Base-by-base conservation (phyloP, 2,113 vertebrate species). In the Chaetura pelagica region DNA sequence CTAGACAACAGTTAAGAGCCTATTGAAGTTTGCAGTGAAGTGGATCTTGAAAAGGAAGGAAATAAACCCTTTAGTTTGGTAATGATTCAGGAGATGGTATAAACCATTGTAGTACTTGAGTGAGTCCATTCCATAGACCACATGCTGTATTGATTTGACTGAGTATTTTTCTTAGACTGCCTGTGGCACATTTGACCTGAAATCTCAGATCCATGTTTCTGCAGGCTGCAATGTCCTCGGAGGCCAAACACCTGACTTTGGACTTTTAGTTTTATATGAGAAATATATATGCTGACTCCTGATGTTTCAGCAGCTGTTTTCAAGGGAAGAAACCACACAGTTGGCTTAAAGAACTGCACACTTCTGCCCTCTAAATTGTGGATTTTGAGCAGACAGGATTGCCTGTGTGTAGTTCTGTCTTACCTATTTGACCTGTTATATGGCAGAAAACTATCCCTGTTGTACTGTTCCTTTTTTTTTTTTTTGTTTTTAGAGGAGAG, bases 101-200 rank as follows among this genome's bases (percentile, higher is more conserved):
- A 51, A 90, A 75, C 21, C 82, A 7, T 40, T 3, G 2, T 35
- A 69, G 42, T 30, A 54, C 58, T 83, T 44, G 10, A 19, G 24
- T 62, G 79, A 40, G 49, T 66, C 54, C 9, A 1, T 80, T 95
- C 66, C 38, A 85, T 32, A 62, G 75, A 73, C n/a, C 27, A 4
- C 24, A 18, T 0, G 0, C 30, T 48, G 18, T 64, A 38, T 64
- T 14, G 11, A 34, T 29, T 72, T 79, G 34, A 24, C 32, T 0
- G 0, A 87, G 35, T 19, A 20, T 58, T 91, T 84, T 84, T 86
- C 42, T 48, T 87, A 15, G 67, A 38, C 38, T 59, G 12, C 22
- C 32, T 79, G 34, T 5, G 29, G 68, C 21, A 15, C 4, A 1
- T 59, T 84, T 75, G 42, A 66, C 48, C 38, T 81, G 61, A 63